These are phyloP conservation scores for Heliocidaris tuberculata DNA, from an alignment of 35 echinoderm and acorn worm species.

Conservation along the genomic window DNA sequence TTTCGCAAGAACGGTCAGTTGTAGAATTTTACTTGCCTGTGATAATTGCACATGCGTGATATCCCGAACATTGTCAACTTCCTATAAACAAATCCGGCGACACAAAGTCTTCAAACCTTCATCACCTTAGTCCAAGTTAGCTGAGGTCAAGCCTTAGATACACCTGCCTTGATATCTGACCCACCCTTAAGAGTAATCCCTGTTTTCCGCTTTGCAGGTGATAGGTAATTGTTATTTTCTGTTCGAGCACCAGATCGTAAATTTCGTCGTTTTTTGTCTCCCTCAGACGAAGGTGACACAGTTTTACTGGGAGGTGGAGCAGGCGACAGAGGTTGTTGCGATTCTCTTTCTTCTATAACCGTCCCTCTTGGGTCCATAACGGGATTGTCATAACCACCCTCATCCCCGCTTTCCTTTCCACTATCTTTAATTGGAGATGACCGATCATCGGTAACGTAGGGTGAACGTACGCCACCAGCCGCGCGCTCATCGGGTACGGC, in stretches of 20 bases:
- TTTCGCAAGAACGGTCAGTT: too few species aligned
- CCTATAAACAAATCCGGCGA: too few species aligned
- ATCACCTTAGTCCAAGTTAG: not conserved
- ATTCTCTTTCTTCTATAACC: slow-evolving; percentile 6
- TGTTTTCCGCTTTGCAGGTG: not conserved
- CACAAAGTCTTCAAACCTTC: not conserved
- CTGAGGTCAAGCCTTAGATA: not conserved
- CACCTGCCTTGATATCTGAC: not conserved
- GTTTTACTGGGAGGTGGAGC: not conserved
- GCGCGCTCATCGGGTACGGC: not conserved
- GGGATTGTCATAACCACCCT: slow-evolving; percentile 39
- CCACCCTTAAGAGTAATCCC: not conserved
- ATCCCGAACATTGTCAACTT: not conserved
- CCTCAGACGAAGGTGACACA: not conserved
- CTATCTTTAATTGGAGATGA: not conserved
- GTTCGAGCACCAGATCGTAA: not conserved
- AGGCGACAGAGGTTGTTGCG: not conserved
- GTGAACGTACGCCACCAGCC: not conserved
- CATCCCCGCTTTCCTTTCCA: not conserved
- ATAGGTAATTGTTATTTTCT: not conserved
- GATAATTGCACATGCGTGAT: not conserved
- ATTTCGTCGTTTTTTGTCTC: not conserved
- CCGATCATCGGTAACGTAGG: not conserved
- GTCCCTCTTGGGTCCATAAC: slow-evolving; percentile 37
- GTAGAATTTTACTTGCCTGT: not conserved